Evolutionary conservation across 2,888 invertebrate genomes (phyloP), one percentile per base, ranked within the genome.

Genomic region (Meteorus cinctellus): DNA sequence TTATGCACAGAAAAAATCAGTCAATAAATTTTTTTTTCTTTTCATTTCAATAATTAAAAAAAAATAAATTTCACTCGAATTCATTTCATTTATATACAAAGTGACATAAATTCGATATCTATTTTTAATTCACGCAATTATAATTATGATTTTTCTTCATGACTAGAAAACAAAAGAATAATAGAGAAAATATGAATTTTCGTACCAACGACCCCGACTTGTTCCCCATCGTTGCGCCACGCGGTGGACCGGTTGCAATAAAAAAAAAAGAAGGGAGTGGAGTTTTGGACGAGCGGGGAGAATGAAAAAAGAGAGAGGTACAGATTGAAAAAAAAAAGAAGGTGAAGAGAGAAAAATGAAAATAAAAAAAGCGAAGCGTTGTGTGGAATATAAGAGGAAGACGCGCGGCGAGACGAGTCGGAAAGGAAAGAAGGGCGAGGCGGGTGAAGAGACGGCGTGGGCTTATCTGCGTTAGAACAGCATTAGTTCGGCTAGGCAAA

Each of bases 171-270:
- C 27, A 16, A 34, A 45, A n/a, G 45, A 72, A 63, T 5, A 31
- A 55, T 31, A 29, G 48, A n/a, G 31, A 75, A 77, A 51, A 66
- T 51, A 62, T 36, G 29, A 67, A 62, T 70, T 70, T 45, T 67
- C 60, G 66, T 71, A 67, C 55, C 66, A 65, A 63, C 75, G 72
- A 79, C 60, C 68, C 59, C 41, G 60, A 55, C 51, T 73, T 69
- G 36, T 75, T 71, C 72, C 70, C 66, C 74, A 70, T 78, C 76
- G 75, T 71, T 74, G 75, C 62, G 76, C 77, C 72, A 69, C 67
- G 75, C 74, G 72, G 75, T 75, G 65, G 75, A 78, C 79, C 78
- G 79, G 79, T 80, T 77, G 80, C 79, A 80, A 80, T 80, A 79
- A 79, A 78, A 68, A 76, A 78, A 67, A 70, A 31, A 59, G 55